Base-by-base conservation (phyloP, 2,113 vertebrate genomes). In the Thermophis baileyi region DNA sequence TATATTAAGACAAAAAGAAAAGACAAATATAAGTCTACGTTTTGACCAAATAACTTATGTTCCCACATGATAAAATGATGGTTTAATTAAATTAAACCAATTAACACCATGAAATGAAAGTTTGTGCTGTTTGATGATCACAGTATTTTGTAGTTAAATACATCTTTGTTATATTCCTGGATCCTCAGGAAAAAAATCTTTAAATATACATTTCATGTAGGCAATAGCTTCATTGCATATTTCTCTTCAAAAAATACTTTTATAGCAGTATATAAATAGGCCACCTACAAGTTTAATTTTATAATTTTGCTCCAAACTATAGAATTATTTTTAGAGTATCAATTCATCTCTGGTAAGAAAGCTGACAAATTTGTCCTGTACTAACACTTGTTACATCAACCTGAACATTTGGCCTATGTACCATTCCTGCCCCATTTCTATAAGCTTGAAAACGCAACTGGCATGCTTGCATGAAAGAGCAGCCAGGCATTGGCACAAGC, bases 131-230 rank as follows among this genome's bases (percentile, higher is more conserved):
- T 96, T 94, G 94, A 96, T 97, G 97, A 97, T 98, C 97, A 97
- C 96, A 97, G 97, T 97, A 97, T 96, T 96, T 97, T 95, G 96
- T 95, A 93, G 94, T 97, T 98, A 97, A 97, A 97, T 97, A 98
- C 69, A 97, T 97, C 95, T 98, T 97, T 95, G 63, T 95, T 96
- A 95, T 94, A 96, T 93, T 98, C 97, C 97, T 97, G 96, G n/a
- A 94, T 44, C 96, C 7, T 40, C 96, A 97, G 97, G 97, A 97
- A 90, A 94, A 91, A 96, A 97, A 95, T 96, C 95, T 97, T 98
- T 97, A 97, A 98, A 98, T 98, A 98, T 97, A 97, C 95, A 98
- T 95, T 97, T 97, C 86, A 97, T 96, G 97, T 97, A 98, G 97
- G 96, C 94, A 97, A 97, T 97, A 97, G 95, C 93, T 96, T 97